Conservation (phyloP, 1,140 invertebrate species). For the Periplaneta americana region DNA sequence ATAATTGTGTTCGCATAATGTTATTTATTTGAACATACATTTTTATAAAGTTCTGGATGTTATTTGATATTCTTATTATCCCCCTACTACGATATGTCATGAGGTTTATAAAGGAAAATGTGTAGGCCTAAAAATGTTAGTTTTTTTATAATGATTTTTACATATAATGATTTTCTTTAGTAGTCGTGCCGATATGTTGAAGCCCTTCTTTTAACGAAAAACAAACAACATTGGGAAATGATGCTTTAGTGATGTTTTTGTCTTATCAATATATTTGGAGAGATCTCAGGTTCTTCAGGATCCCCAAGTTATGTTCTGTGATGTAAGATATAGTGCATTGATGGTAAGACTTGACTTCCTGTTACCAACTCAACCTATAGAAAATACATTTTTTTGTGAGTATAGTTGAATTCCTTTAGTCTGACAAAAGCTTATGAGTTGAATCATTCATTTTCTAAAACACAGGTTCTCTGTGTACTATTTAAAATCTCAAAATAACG, state of each 20-base stretch:
- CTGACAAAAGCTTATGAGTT: too few relatives aligned
- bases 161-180: neutral
- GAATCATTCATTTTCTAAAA: too few relatives aligned
- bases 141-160: neutral
- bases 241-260: neutral
- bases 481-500: too few relatives aligned
- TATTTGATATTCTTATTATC: neutral
- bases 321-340: neutral
- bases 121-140: neutral
- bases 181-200: neutral
- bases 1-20: neutral
- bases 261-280: neutral
- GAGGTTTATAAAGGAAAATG: neutral
- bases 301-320: neutral
- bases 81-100: neutral
- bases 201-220: too few relatives aligned
- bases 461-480: too few relatives aligned
- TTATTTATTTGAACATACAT: neutral
- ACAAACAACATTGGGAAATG: neutral
- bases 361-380: neutral
- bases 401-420: too few relatives aligned
- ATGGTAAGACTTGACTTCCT: neutral
- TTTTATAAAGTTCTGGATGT: neutral
- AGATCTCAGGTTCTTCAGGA: neutral
- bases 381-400: neutral